Evolutionary conservation across 2,888 invertebrate species (phyloP).

Genomic region (Trichopria drosophilae): DNA sequence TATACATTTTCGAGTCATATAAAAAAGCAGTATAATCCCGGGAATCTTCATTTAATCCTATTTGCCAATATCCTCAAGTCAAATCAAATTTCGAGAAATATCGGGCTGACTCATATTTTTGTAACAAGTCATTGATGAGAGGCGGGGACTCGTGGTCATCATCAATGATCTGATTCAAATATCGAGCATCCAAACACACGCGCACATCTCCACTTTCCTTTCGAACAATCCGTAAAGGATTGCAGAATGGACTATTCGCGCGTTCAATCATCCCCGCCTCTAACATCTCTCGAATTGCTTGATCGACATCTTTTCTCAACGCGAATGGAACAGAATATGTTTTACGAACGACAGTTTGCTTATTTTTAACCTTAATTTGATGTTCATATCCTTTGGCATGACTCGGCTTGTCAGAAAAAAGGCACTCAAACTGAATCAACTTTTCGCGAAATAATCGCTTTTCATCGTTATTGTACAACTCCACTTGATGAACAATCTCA

Average conservation of each 20-base stretch:
- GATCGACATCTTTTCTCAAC: background rate
- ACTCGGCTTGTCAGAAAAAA: too few species aligned
- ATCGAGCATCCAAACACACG: constrained; percentile 28
- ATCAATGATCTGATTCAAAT: constrained; percentile 42
- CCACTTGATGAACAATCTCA: too few species aligned
- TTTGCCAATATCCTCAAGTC: constrained; percentile 38
- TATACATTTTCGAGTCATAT: constrained; percentile 30
- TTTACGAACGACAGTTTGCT: too few species aligned
- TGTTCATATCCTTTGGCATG: too few species aligned
- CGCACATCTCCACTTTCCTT: background rate
- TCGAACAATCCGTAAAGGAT: background rate
- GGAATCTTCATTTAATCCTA: constrained; percentile 25
- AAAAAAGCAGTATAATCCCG: constrained; percentile 31
- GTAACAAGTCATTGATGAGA: constrained; percentile 30
- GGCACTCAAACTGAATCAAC: too few species aligned
- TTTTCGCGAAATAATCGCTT: too few species aligned
- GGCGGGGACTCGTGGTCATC: constrained; percentile 41
- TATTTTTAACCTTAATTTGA: too few species aligned
- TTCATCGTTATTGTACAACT: too few species aligned
- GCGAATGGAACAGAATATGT: constrained; percentile 1
- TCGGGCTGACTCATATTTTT: constrained; percentile 32
- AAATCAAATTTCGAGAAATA: constrained; percentile 34
- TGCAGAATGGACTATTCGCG: too few species aligned
- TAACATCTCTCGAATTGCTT: too few species aligned
- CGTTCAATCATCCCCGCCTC: constrained; percentile 2